These are phyloP conservation scores for Sepiola atlantica DNA, from an alignment of 2,888 invertebrate genomes.

Conservation along the genomic window DNA sequence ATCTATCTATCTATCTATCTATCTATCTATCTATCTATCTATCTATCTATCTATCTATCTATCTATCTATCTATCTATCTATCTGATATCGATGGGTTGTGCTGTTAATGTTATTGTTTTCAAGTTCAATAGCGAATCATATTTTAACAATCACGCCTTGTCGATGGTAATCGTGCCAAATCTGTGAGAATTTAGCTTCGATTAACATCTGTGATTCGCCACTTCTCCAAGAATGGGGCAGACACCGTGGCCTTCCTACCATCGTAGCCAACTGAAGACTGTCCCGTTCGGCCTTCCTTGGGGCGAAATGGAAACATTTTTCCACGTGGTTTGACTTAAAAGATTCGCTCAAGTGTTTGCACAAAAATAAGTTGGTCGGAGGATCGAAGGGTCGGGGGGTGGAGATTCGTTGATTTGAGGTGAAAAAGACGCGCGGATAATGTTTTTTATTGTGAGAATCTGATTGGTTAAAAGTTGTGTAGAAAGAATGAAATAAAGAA, in stretches of 20 bases:
- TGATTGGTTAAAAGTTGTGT: not conserved
- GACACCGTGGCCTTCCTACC: not conserved
- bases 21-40: too few species aligned
- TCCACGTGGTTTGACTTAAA: not conserved
- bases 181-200: not conserved
- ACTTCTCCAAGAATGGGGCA: constrained; percentile 8
- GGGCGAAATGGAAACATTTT: not conserved
- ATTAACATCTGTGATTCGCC: constrained; percentile 2
- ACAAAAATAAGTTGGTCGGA: not conserved
- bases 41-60: too few species aligned
- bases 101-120: not conserved
- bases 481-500: not conserved
- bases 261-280: not conserved
- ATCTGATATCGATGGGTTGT: not conserved
- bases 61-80: too few species aligned
- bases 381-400: not conserved
- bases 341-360: not conserved
- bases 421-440: not conserved
- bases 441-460: not conserved
- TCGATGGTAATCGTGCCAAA: not conserved
- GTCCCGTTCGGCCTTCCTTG: not conserved
- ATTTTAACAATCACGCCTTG: not conserved
- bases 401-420: too few species aligned
- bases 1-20: too few species aligned
- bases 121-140: not conserved